Evolutionary conservation across 2,797 vertebrate genomes (phyloP).

Genomic region (Acrocephalus scirpaceus): DNA sequence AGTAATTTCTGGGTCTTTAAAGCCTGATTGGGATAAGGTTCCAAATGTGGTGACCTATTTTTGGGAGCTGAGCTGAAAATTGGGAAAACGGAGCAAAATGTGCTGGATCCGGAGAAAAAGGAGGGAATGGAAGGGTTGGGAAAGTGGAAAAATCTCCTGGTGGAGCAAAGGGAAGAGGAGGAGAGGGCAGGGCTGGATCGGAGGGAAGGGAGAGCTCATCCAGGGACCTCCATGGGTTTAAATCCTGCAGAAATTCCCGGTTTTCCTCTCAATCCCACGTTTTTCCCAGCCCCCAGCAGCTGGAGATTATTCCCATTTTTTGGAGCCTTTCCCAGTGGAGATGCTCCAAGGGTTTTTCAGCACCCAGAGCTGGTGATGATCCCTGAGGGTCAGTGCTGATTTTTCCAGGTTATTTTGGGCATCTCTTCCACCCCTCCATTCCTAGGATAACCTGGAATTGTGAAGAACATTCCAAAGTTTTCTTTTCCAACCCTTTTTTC

Average conservation of each 20-base stretch:
- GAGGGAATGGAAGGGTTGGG: not conserved
- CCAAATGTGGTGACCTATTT: constrained; percentile 14
- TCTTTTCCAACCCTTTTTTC: not conserved
- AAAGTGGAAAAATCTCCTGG: not conserved
- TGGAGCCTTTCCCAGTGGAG: not conserved
- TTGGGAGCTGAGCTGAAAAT: not conserved
- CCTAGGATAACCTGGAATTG: not conserved
- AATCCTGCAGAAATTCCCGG: not conserved
- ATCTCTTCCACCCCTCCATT: not conserved
- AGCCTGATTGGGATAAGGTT: not conserved
- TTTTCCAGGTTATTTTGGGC: not conserved
- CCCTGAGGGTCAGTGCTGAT: not conserved
- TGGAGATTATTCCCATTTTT: too few relatives aligned
- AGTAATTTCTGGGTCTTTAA: not conserved
- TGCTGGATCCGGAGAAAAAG: not conserved
- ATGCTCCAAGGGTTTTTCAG: not conserved
- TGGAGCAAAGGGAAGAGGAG: not conserved
- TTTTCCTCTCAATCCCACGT: fast-evolving
- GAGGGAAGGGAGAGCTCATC: not conserved
- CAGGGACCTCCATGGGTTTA: too few relatives aligned
- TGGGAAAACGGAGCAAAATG: not conserved
- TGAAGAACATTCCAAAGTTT: not conserved
- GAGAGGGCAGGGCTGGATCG: not conserved
- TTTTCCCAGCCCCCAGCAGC: not conserved
- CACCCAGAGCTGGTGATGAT: not conserved